These are phyloP conservation scores for Sula dactylatra DNA, from an alignment of 2,113 vertebrate genomes.

Conservation along the genomic window DNA sequence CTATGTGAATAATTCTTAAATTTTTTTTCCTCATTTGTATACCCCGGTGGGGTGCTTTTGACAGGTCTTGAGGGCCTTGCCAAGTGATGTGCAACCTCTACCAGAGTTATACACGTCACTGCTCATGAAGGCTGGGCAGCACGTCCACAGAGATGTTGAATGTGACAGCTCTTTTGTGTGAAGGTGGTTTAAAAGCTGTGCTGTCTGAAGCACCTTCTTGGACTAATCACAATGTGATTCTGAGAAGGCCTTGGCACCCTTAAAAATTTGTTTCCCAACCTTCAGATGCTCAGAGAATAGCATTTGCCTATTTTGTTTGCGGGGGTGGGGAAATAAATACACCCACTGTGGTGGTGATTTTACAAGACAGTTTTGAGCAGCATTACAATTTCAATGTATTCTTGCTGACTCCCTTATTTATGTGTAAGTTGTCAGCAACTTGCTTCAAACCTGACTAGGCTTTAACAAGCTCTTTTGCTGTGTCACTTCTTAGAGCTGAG, in stretches of 20 bases:
- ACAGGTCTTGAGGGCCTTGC: neutral
- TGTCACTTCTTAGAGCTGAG: neutral
- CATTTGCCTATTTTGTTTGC: neutral
- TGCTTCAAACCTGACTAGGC: neutral
- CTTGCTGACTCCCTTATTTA: neutral
- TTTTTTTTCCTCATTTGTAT: neutral
- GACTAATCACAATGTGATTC: neutral
- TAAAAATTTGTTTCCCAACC: neutral
- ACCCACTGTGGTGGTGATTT: neutral
- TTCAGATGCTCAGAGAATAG: neutral
- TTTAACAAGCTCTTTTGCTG: neutral
- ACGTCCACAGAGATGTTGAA: neutral
- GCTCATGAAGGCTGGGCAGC: neutral
- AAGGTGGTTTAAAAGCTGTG: neutral
- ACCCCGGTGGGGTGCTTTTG: neutral
- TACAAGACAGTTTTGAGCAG: neutral
- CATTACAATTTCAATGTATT: neutral
- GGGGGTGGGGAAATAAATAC: neutral
- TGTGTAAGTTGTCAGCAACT: neutral
- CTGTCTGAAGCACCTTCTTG: neutral
- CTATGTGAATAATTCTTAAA: neutral
- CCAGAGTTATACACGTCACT: neutral
- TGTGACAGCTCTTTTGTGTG: accelerated
- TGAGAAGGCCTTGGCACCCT: neutral
- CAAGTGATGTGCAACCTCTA: accelerated